Evolutionary conservation across 2,888 invertebrate species (phyloP), one percentile per base, ranked within the genome.

Genomic region (Iphiclides podalirius): DNA sequence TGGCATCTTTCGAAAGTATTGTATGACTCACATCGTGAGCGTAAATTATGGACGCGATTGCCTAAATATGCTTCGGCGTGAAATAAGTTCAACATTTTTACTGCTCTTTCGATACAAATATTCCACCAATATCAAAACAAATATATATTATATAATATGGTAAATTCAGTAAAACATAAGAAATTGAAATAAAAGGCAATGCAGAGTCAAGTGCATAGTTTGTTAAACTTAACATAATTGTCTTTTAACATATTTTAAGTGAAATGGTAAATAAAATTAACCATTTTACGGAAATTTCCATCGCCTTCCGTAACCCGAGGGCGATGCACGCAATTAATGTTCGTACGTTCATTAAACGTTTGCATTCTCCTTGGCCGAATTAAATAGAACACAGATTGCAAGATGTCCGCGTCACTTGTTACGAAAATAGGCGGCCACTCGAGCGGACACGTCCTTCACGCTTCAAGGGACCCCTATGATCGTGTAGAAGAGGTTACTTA

Each of bases 371-470:
- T 33, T 46, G 39, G 14, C 46, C 34, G 20, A 9, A 33, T 39
- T 39, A 20, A 33, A 14, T 17, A 28, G 36, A 14, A 26, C 41
- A 41, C 26, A 33, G 17, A 16, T 36, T 33, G 33, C 33, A 26
- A 31, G 42, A 42, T 11, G 26, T 13, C 20, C 34, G 41, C 36
- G 35, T 37, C 45, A 28, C 35, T 34, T 7, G 28, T 54, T 52
- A 43, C 49, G 52, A 52, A 52, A 51, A 51, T 34, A 12, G 37
- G 41, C 14, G 34, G 34, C 14, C 48, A 39, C 42, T 51, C 46
- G 39, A 53, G 43, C 53, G 55, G 12, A 39, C 26, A 36, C 40
- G 53, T 50, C 53, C 55, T 55, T 55, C 55, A 55, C 48, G 55
- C 51, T 39, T 38, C 48, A 41, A 43, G 34, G 40, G 41, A 38